Conservation (phyloP, 2,113 vertebrate genomes). For the Myanophis thanlyinensis region DNA sequence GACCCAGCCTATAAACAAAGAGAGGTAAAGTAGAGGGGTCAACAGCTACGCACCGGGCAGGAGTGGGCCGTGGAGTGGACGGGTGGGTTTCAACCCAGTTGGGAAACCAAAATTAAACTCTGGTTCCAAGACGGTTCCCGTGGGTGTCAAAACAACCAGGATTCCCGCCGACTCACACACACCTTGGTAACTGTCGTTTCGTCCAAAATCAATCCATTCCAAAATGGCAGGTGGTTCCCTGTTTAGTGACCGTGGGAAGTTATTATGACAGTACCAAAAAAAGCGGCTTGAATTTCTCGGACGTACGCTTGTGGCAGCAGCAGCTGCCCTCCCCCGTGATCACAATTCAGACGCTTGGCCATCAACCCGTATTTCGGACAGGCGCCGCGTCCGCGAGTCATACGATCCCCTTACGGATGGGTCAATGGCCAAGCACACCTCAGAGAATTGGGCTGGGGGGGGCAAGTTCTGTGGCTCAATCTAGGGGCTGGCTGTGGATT, state of each 20-base stretch:
- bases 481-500: not conserved
- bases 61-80: conserved; percentile 11
- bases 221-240: not conserved
- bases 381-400: no score
- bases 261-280: no score
- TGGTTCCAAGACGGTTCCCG: not conserved
- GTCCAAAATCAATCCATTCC: not conserved
- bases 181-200: rapidly evolving
- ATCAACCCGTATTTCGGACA: no score
- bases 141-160: not conserved
- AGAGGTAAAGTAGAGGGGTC: conserved; percentile 69
- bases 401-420: not conserved
- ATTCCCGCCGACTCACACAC: not conserved
- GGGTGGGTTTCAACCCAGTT: not conserved
- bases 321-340: no score
- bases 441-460: not conserved
- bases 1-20: conserved; percentile 80
- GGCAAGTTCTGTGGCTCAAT: not conserved
- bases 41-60: not conserved
- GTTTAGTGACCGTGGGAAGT: not conserved
- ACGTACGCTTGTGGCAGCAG: no score
- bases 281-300: no score
- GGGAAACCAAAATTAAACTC: not conserved
- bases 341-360: not conserved
- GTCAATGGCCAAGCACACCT: not conserved